Percentiles rank a stretch among this genome's conserved stretches.
Conservation (phyloP, 2,888 invertebrate species). For the Tridacna crocea region DNA sequence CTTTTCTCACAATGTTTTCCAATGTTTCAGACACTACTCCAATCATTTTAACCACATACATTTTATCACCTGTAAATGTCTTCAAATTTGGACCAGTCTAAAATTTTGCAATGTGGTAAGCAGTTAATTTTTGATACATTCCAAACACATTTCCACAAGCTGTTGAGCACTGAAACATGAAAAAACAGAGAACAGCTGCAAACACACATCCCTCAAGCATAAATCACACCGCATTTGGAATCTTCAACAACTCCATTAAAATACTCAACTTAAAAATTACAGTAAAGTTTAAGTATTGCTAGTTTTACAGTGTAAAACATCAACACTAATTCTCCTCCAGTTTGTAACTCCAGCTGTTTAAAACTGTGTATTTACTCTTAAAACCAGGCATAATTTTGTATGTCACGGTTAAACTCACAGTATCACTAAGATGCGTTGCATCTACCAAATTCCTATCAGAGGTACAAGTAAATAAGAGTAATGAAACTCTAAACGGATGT, state of each 20-base stretch:
- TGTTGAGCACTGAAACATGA: neutral
- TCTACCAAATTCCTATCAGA: too few relatives aligned
- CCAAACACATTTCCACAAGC: neutral
- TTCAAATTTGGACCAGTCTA: neutral
- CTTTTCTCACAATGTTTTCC: too few relatives aligned
- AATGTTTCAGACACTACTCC: too few relatives aligned
- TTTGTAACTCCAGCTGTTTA: neutral
- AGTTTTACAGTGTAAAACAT: conserved; percentile 21
- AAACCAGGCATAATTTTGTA: conserved; percentile 19
- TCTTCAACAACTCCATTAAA: neutral
- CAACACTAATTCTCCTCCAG: neutral
- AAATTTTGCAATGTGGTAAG: too few relatives aligned
- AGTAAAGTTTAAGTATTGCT: conserved; percentile 23
- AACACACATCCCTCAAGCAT: neutral
- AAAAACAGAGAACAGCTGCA: neutral
- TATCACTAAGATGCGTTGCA: conserved; percentile 24
- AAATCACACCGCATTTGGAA: neutral
- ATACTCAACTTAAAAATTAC: conserved; percentile 19
- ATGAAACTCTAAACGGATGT: too few relatives aligned
- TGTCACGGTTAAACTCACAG: conserved; percentile 20
- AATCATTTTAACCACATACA: too few relatives aligned
- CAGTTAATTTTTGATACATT: too few relatives aligned
- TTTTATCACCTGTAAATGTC: too few relatives aligned
- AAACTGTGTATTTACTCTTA: conserved; percentile 14
- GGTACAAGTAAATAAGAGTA: too few relatives aligned